Evolutionary conservation across 2,113 vertebrate genomes (phyloP).

Genomic region (Syngnathus typhle): DNA sequence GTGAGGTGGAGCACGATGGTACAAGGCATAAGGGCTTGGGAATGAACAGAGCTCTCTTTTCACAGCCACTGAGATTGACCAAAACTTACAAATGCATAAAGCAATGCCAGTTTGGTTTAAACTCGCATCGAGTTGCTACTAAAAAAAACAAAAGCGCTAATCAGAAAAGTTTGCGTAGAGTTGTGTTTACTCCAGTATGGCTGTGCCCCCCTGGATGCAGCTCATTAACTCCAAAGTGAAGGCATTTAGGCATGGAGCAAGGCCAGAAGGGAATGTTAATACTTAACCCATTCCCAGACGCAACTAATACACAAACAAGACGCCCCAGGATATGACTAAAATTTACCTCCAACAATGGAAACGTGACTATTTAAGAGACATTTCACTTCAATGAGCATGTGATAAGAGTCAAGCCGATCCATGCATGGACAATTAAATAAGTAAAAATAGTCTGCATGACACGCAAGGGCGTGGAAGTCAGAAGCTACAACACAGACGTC

Average conservation of each 20-base stretch:
- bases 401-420: neutral
- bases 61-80: neutral
- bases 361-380: neutral
- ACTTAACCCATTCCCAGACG: neutral
- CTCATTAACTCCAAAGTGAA: constrained; percentile 55
- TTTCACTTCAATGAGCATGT: neutral
- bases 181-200: neutral
- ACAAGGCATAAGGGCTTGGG: neutral
- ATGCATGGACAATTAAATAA: neutral
- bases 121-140: neutral
- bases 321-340: neutral
- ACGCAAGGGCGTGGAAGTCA: neutral
- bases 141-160: neutral
- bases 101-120: constrained; percentile 10
- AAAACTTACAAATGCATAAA: neutral
- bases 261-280: constrained; percentile 25
- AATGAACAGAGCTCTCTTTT: constrained; percentile 45
- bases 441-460: neutral
- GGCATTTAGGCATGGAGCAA: constrained; percentile 46
- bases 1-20: constrained; percentile 2
- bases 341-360: constrained; percentile 12
- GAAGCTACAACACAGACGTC: neutral
- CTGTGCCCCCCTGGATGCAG: constrained; percentile 34
- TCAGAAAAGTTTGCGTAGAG: neutral
- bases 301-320: constrained; percentile 15